Base-by-base conservation (phyloP, 2,113 vertebrate genomes). In the Melanotaenia duboulayi region DNA sequence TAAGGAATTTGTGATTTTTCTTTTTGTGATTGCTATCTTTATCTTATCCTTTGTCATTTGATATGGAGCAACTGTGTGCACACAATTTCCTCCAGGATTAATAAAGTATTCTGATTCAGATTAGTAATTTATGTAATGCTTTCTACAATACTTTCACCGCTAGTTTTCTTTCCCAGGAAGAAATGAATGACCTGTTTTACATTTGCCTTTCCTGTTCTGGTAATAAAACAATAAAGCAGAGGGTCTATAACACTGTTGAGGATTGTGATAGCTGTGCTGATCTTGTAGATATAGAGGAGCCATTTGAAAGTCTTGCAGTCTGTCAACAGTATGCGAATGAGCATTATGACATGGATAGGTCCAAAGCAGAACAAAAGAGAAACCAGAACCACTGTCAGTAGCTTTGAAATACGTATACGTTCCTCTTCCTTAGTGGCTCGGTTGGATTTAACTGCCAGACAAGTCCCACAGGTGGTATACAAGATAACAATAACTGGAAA, bases 181-280 rank as follows among this genome's bases (percentile, higher is more conserved):
- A 91, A 89, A 84, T 92, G 87, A 42, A 96, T 24, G n/a, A 94
- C 50, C 62, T 83, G 94, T 80, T 77, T 83, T 54, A 96, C 76
- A 22, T 94, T 95, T 19, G 86, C 86, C 68, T 92, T 91, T 51
- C 95, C 94, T 4, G 87, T 92, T 84, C 92, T 95, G 11, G 95
- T 96, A 24, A 95, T 90, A 73, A 98, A 96, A 76, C 96, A 97
- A 80, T 98, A 98, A 42, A 98, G 92, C 51, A 98, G 72, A 1
- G 96, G 96, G 60, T 98, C 95, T 0, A 92, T 93, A 4, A 98
- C 86, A 71, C 96, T 97, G 79, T 97, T 98, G 50, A 97, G 75
- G 65, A 85, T 94, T 0, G 95, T 89, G 40, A 98, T 68, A 1
- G 94, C 94, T 5, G 92, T 80, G 2, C 93, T 92, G 63, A 96